Evolutionary conservation across 2,113 vertebrate species (phyloP).

Genomic region (Antigone vipio): DNA sequence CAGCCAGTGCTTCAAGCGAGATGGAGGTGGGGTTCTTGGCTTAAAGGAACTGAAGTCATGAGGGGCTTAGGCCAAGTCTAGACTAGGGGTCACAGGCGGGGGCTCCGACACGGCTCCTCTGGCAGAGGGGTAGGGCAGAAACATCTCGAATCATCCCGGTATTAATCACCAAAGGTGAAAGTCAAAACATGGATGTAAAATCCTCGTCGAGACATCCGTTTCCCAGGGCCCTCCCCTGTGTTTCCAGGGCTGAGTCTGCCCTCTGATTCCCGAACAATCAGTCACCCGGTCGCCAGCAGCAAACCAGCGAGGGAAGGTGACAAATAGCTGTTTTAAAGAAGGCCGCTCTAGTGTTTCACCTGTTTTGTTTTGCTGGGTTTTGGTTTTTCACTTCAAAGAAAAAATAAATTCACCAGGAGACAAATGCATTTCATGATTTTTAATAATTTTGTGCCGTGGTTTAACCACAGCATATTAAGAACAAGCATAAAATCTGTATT

Average conservation of each 20-base stretch:
- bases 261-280: background rate
- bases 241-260: background rate
- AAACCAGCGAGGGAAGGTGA: background rate
- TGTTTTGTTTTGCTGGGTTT: background rate
- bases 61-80: background rate
- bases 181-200: background rate
- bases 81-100: background rate
- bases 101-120: background rate
- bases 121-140: background rate
- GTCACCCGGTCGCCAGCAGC: background rate
- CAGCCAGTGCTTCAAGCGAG: background rate
- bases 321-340: background rate
- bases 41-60: accelerated
- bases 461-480: conserved; percentile 88
- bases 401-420: conserved; percentile 49
- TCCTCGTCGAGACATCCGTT: accelerated
- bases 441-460: conserved; percentile 89
- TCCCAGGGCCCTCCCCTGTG: background rate
- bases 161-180: background rate
- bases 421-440: conserved; percentile 73
- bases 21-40: background rate
- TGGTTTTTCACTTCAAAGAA: background rate
- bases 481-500: conserved; percentile 92
- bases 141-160: accelerated
- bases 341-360: background rate